phyloP scores from a whole-genome alignment of 2,797 vertebrate species.

The Yasuhikotakia modesta region DNA sequence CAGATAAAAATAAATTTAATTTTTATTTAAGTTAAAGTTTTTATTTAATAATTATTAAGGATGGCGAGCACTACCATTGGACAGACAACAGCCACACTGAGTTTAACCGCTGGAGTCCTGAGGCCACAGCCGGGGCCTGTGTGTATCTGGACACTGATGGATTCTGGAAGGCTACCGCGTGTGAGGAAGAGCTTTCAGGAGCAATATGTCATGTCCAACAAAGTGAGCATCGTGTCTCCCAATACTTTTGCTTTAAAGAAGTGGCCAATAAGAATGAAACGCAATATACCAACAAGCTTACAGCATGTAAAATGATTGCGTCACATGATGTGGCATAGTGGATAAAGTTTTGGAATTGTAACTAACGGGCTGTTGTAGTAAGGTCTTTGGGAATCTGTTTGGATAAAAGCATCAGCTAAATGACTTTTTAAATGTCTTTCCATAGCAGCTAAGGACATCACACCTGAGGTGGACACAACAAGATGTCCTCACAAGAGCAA shows the following conservation, averaged over 20 bases:
- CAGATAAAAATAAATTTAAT: neutral
- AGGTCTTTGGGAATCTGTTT: neutral
- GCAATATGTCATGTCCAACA: constrained; percentile 86
- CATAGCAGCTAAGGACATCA: constrained; percentile 74
- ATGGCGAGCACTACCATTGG: constrained; percentile 88
- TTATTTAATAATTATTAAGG: too few species aligned
- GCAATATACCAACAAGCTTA: neutral
- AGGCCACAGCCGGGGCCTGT: constrained; percentile 78
- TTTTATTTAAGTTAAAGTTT: constrained; percentile 18
- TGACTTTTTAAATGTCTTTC: neutral
- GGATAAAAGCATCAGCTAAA: neutral
- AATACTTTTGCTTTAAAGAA: neutral
- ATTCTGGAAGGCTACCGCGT: constrained; percentile 90
- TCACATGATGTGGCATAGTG: too few species aligned
- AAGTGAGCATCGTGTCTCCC: constrained; percentile 80
- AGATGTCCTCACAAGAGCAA: constrained; percentile 89
- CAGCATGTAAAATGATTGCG: too few species aligned
- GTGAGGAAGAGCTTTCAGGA: constrained; percentile 78
- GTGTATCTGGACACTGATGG: constrained; percentile 89
- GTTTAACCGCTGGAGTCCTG: constrained; percentile 87
- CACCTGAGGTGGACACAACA: constrained; percentile 63
- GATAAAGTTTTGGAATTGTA: too few species aligned
- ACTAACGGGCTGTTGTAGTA: neutral
- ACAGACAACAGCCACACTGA: constrained; percentile 84
- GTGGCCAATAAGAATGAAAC: neutral